These are phyloP conservation scores for Microcebus ravelobensis DNA, from an alignment of 2,113 vertebrate genomes.

Conservation along the genomic window DNA sequence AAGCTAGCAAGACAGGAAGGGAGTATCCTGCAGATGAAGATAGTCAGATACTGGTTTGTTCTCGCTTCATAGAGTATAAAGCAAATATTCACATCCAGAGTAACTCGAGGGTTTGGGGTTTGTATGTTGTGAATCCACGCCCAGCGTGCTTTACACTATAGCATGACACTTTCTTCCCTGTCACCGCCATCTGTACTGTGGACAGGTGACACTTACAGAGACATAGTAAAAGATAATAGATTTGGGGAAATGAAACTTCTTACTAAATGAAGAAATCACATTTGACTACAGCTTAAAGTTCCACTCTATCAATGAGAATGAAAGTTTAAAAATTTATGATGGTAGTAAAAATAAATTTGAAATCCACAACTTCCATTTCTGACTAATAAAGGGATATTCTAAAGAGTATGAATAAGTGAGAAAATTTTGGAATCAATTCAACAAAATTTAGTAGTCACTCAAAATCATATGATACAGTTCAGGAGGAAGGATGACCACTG, in stretches of 20 bases:
- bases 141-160: background rate
- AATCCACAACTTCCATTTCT: conserved; percentile 8
- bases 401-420: background rate
- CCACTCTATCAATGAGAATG: background rate
- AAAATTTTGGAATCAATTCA: conserved; percentile 36
- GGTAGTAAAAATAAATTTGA: conserved; percentile 27
- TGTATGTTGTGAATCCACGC: background rate
- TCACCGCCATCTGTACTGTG: background rate
- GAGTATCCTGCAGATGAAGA: background rate
- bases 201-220: background rate
- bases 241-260: background rate
- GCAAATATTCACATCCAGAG: background rate
- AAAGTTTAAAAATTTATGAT: conserved; percentile 20
- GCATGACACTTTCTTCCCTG: background rate
- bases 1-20: background rate
- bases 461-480: background rate
- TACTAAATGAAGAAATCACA: background rate
- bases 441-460: background rate
- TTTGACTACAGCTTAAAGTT: background rate
- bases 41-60: background rate
- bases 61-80: background rate
- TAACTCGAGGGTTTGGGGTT: background rate
- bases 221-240: background rate
- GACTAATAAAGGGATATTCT: background rate
- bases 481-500: background rate